Conservation (phyloP, 2,113 vertebrate species). For the Pipa parva region DNA sequence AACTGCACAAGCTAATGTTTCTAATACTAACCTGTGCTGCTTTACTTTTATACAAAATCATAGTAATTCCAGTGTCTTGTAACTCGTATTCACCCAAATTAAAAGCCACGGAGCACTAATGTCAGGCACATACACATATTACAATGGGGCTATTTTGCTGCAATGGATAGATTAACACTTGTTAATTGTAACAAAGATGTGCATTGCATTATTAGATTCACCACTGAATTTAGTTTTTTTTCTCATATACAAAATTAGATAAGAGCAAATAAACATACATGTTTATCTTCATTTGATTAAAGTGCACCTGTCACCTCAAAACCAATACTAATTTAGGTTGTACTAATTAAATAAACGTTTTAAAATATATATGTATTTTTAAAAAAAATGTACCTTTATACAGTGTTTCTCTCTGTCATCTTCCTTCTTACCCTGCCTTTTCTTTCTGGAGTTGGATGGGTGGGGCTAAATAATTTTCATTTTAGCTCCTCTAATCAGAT, state of each 20-base stretch:
- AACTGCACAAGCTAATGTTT: constrained; percentile 33
- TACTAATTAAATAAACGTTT: too few species aligned
- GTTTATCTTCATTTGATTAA: too few species aligned
- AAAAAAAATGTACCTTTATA: too few species aligned
- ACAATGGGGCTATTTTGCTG: constrained; percentile 12
- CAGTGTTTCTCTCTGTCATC: too few species aligned
- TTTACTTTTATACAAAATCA: constrained; percentile 3
- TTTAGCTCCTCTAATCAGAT: too few species aligned
- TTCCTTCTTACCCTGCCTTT: too few species aligned
- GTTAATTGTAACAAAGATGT: constrained; percentile 37
- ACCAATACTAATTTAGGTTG: too few species aligned
- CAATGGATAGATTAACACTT: constrained; percentile 38
- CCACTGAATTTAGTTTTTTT: too few species aligned
- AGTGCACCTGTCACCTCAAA: too few species aligned
- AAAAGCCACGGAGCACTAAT: background rate
- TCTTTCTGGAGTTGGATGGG: too few species aligned
- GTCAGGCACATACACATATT: background rate
- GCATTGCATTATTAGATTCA: constrained; percentile 32
- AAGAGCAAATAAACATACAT: background rate
- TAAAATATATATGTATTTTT: too few species aligned
- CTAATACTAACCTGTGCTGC: background rate
- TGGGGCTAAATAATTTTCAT: too few species aligned
- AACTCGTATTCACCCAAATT: constrained; percentile 14
- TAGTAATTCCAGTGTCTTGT: constrained; percentile 2
- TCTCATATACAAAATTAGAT: background rate